Evolutionary conservation across 2,888 invertebrate species (phyloP).

Genomic region (Lysandra coridon): DNA sequence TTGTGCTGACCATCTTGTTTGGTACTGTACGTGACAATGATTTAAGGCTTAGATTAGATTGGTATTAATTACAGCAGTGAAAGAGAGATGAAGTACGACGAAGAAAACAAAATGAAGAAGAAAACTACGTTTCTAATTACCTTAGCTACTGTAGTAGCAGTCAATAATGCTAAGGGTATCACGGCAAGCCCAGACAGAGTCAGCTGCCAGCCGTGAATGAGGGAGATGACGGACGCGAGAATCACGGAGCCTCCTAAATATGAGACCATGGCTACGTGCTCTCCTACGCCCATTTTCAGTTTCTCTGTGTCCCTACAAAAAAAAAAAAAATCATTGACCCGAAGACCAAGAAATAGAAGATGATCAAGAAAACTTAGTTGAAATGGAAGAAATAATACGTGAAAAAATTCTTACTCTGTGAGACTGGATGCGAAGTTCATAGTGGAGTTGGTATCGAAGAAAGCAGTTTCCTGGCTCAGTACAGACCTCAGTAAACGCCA

Average conservation of each 20-base stretch:
- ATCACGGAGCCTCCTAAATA: constrained; percentile 86
- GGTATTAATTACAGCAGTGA: too few species aligned
- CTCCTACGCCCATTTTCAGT: constrained; percentile 89
- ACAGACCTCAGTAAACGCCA: constrained; percentile 82
- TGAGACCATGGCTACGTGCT: constrained; percentile 87
- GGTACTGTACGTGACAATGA: constrained; percentile 64
- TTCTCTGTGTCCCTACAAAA: constrained; percentile 84
- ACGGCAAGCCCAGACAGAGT: constrained; percentile 88
- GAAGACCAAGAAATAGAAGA: neutral
- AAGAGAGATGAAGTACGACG: too few species aligned
- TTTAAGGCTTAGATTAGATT: neutral
- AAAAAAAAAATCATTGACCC: neutral
- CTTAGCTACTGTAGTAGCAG: constrained; percentile 87
- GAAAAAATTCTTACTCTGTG: constrained; percentile 82
- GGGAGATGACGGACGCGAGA: constrained; percentile 83
- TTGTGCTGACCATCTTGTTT: constrained; percentile 81
- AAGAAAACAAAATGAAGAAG: too few species aligned
- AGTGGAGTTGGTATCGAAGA: constrained; percentile 85
- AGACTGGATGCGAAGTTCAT: constrained; percentile 85
- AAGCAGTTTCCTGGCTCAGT: constrained; percentile 85
- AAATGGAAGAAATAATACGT: neutral
- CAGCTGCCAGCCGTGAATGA: constrained; percentile 90
- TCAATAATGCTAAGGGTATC: constrained; percentile 86
- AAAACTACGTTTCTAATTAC: constrained; percentile 53
- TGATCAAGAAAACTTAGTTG: neutral